Evolutionary conservation across 2,888 invertebrate genomes (phyloP).

Genomic region (Copidosoma aretas): DNA sequence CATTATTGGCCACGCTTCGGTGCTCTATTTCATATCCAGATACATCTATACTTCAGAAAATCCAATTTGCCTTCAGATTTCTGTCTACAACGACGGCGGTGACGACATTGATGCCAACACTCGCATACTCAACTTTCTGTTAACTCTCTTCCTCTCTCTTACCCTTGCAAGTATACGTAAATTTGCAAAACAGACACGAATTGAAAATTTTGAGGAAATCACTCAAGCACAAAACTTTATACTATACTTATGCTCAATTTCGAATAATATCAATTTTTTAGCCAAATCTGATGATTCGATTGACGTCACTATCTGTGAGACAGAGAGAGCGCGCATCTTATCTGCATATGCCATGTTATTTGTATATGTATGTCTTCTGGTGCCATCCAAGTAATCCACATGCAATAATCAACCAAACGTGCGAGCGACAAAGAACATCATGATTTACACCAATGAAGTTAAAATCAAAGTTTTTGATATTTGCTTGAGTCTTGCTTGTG

Average conservation of each 20-base stretch:
- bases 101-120: not conserved
- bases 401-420: too few species aligned
- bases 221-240: too few species aligned
- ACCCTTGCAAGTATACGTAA: not conserved
- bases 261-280: slow-evolving; percentile 29
- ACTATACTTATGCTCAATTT: slow-evolving; percentile 17
- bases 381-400: too few species aligned
- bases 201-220: slow-evolving; percentile 6
- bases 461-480: too few species aligned
- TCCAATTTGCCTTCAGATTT: slow-evolving; percentile 33
- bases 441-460: too few species aligned
- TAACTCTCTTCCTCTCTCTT: not conserved
- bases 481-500: too few species aligned
- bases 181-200: not conserved
- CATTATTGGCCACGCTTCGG: slow-evolving; percentile 41
- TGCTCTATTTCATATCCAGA: slow-evolving; percentile 39
- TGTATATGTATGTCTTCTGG: too few species aligned
- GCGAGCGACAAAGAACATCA: too few species aligned
- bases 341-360: too few species aligned
- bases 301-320: slow-evolving; percentile 21
- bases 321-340: too few species aligned
- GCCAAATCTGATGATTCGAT: slow-evolving; percentile 23
- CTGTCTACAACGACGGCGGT: slow-evolving; percentile 12
- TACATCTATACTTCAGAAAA: slow-evolving; percentile 28
- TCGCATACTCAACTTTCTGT: not conserved